phyloP scores from a whole-genome alignment of 2,888 invertebrate species.

The Lithophane leautieri region DNA sequence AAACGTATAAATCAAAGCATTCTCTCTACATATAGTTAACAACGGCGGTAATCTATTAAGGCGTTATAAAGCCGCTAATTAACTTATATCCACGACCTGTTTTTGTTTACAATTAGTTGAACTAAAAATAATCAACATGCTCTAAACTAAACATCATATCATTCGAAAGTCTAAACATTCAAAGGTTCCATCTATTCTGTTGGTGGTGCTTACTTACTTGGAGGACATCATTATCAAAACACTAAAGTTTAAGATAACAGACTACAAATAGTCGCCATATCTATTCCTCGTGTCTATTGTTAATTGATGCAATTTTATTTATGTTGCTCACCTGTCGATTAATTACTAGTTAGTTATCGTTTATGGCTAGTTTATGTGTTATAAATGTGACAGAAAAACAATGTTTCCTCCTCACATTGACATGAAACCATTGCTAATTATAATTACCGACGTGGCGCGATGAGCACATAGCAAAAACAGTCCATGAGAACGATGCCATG shows the following conservation, averaged over 20 bases:
- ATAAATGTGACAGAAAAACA: constrained; percentile 68
- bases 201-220: constrained; percentile 4
- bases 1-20: constrained; percentile 81
- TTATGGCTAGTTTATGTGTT: constrained; percentile 46
- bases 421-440: constrained; percentile 76
- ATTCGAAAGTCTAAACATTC: neutral
- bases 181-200: neutral
- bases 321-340: constrained; percentile 45
- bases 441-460: constrained; percentile 72
- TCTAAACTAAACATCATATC: constrained; percentile 10
- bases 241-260: constrained; percentile 13
- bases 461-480: constrained; percentile 74
- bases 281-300: constrained; percentile 25
- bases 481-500: constrained; percentile 72
- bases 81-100: constrained; percentile 48
- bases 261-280: constrained; percentile 1
- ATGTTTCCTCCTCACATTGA: constrained; percentile 74
- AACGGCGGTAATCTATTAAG: constrained; percentile 62
- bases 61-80: constrained; percentile 58
- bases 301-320: constrained; percentile 47
- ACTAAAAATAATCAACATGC: constrained; percentile 23
- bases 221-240: constrained; percentile 2
- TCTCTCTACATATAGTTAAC: constrained; percentile 59
- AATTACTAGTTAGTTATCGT: constrained; percentile 47
- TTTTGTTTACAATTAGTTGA: constrained; percentile 35